These are phyloP conservation scores for Syngnathus rostellatus DNA, from an alignment of 2,797 vertebrate species.

Conservation along the genomic window DNA sequence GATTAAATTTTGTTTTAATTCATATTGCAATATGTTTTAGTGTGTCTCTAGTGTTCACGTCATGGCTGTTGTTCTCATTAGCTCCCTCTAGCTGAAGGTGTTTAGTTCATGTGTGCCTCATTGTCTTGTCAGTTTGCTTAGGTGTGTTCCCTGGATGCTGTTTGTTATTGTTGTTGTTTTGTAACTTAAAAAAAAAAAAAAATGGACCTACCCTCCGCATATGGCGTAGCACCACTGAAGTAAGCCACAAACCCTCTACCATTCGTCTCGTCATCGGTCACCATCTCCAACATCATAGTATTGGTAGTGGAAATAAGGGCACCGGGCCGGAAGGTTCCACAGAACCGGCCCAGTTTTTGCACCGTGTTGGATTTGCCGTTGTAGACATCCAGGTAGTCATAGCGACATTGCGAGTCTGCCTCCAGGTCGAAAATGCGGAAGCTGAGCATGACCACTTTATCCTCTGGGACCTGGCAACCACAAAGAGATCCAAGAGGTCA, in stretches of 20 bases:
- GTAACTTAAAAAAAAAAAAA: no score
- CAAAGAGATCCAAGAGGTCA: slow-evolving; percentile 4
- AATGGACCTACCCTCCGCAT: slow-evolving; percentile 62
- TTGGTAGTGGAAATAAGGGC: slow-evolving; percentile 77
- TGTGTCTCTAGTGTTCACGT: no score
- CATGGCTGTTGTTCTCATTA: no score
- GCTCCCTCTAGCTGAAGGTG: no score
- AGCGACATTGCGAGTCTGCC: slow-evolving; percentile 77
- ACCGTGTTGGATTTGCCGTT: slow-evolving; percentile 70
- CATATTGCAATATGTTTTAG: no score
- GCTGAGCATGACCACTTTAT: slow-evolving; percentile 75
- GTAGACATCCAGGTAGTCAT: slow-evolving; percentile 81
- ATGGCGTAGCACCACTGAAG: slow-evolving; percentile 71
- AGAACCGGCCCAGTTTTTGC: slow-evolving; percentile 82
- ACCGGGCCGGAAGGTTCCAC: slow-evolving; percentile 84
- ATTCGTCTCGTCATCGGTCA: slow-evolving; percentile 68
- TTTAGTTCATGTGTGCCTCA: no score
- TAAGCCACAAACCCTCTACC: slow-evolving; percentile 79
- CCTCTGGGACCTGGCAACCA: slow-evolving; percentile 75
- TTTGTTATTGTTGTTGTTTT: no score
- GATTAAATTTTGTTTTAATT: no score
- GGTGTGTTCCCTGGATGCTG: no score
- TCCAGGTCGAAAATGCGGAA: slow-evolving; percentile 87
- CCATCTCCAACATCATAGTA: slow-evolving; percentile 82
- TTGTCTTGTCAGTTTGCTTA: no score